Evolutionary conservation across 2,797 vertebrate species (phyloP).

Genomic region (Poliocrania exsul): DNA sequence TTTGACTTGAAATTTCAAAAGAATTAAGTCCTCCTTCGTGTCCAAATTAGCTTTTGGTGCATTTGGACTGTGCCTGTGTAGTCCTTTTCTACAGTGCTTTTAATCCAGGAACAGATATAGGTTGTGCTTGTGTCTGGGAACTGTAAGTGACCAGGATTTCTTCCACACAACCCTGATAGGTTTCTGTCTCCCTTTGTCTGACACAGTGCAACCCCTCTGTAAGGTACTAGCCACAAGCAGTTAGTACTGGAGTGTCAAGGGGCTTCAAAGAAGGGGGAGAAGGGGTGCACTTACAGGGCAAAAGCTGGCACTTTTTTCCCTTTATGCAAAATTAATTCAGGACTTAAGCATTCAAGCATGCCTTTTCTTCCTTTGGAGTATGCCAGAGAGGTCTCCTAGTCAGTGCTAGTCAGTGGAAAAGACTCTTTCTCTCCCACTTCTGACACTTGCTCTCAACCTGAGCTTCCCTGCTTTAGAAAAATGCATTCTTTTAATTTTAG

Average conservation of each 20-base stretch:
- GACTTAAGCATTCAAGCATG: conserved; percentile 4
- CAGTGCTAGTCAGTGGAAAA: neutral
- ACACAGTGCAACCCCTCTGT: neutral
- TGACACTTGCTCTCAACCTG: neutral
- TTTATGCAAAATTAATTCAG: conserved; percentile 36
- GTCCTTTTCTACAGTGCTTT: neutral
- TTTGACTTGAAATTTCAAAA: conserved; percentile 26
- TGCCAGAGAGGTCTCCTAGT: neutral
- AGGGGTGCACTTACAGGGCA: neutral
- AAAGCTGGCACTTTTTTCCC: neutral
- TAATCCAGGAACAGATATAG: neutral
- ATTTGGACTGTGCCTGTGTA: neutral
- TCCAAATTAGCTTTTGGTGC: neutral
- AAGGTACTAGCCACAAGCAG: neutral
- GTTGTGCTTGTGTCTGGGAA: neutral
- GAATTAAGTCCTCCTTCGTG: neutral
- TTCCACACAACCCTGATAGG: neutral
- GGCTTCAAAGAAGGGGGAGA: neutral
- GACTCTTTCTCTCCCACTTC: neutral
- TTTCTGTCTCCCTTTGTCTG: neutral
- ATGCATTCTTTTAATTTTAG: neutral
- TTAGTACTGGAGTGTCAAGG: neutral
- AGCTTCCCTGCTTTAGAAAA: neutral
- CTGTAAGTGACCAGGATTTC: neutral
- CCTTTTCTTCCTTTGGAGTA: neutral